Conservation (phyloP, 2,113 vertebrate genomes). For the Nestor notabilis region DNA sequence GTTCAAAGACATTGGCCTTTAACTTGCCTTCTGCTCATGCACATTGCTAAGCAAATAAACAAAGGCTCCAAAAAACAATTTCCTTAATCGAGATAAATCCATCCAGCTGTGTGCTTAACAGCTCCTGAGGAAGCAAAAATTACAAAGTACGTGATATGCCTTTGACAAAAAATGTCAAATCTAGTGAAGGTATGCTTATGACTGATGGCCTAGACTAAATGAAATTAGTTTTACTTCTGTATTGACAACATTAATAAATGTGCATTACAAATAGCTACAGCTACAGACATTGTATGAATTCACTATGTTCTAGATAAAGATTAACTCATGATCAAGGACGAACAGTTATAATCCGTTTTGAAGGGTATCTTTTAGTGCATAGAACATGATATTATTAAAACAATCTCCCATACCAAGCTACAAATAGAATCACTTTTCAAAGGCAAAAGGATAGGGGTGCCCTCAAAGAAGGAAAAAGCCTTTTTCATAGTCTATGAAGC, state of each 20-base stretch:
- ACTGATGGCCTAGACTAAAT: not conserved
- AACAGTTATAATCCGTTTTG: not conserved
- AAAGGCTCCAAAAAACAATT: not conserved
- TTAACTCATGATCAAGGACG: not conserved
- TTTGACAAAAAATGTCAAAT: not conserved
- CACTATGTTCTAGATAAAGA: not conserved
- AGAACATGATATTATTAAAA: not conserved
- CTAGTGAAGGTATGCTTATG: not conserved
- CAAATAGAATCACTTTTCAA: not conserved
- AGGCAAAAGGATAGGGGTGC: not conserved
- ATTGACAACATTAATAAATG: not conserved
- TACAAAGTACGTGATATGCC: not conserved
- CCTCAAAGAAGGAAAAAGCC: not conserved
- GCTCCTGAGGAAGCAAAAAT: not conserved
- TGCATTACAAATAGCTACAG: not conserved
- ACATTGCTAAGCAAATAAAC: conserved; percentile 8
- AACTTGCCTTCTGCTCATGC: not conserved
- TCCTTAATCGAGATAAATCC: not conserved
- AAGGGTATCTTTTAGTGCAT: not conserved
- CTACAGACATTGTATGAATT: not conserved
- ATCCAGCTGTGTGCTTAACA: not conserved
- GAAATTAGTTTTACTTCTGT: not conserved
- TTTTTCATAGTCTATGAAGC: not conserved
- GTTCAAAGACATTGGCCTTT: not conserved
- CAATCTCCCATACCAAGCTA: not conserved